These are phyloP conservation scores for Phataginus tricuspis DNA, from an alignment of 2,797 vertebrate genomes.

Conservation along the genomic window DNA sequence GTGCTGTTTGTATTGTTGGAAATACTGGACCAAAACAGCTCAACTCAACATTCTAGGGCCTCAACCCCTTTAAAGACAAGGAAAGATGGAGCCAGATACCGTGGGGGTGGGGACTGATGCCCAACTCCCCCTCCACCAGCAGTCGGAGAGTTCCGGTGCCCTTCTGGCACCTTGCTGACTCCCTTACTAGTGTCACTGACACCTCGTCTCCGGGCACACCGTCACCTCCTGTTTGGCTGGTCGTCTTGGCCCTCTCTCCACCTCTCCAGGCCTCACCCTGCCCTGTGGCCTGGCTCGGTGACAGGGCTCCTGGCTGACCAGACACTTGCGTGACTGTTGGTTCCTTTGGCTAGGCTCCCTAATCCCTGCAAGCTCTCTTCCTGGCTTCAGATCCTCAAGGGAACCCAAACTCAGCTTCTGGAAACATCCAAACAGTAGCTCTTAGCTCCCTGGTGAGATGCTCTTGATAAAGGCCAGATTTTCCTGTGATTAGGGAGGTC, in stretches of 20 bases:
- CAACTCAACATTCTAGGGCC: slow-evolving; percentile 15
- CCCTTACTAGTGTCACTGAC: slow-evolving; percentile 11
- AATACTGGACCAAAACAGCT: not conserved
- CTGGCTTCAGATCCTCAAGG: slow-evolving; percentile 44
- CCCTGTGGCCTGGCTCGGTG: slow-evolving; percentile 24
- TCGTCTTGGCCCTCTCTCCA: not conserved
- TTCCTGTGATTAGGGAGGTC: not conserved
- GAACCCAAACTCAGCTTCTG: slow-evolving; percentile 53
- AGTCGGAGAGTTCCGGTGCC: not conserved
- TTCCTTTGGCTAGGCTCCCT: slow-evolving; percentile 66
- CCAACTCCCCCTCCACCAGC: not conserved
- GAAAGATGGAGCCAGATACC: slow-evolving; percentile 54
- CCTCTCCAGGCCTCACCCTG: not conserved
- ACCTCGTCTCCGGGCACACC: not conserved
- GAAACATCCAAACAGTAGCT: slow-evolving; percentile 62
- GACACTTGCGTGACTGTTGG: slow-evolving; percentile 54
- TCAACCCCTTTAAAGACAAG: not conserved
- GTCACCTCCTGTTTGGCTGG: slow-evolving; percentile 62
- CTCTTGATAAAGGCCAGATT: slow-evolving; percentile 53
- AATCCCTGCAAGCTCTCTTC: slow-evolving; percentile 48
- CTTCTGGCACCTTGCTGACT: slow-evolving; percentile 29
- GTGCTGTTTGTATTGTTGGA: not conserved
- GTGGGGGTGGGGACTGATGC: not conserved
- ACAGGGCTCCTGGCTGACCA: slow-evolving; percentile 47
- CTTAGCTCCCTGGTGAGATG: not conserved